phyloP scores from a whole-genome alignment of 2,888 invertebrate species.

The Troides aeacus region DNA sequence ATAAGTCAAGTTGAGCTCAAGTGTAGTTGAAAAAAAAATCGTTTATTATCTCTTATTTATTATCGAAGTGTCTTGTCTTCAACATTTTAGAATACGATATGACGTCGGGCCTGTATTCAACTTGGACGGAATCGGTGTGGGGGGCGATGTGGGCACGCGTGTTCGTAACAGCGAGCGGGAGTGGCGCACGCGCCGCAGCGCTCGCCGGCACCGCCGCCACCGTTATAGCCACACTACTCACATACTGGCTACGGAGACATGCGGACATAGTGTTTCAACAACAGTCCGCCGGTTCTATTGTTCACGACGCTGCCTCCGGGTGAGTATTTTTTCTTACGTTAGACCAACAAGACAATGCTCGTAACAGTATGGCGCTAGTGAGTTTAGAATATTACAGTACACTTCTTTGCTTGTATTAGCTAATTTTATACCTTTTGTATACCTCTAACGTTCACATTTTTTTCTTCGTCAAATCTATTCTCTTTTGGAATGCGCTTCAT shows the following conservation, averaged over 20 bases:
- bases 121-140: conserved; percentile 96
- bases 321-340: conserved; percentile 34
- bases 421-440: too few relatives aligned
- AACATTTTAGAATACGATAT: conserved; percentile 84
- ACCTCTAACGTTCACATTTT: too few relatives aligned
- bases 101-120: conserved; percentile 87
- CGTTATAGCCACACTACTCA: conserved; percentile 48
- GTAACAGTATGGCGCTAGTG: too few relatives aligned
- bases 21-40: too few relatives aligned
- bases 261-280: conserved; percentile 45
- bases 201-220: conserved; percentile 49
- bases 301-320: conserved; percentile 50
- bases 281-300: conserved; percentile 35
- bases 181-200: conserved; percentile 64
- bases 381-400: too few relatives aligned
- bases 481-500: too few relatives aligned
- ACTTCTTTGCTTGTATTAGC: too few relatives aligned
- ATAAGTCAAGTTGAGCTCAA: too few relatives aligned
- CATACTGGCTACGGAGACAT: conserved; percentile 57
- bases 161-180: conserved; percentile 86
- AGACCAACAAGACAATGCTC: not conserved
- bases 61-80: not conserved
- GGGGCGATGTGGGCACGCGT: conserved; percentile 85
- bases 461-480: too few relatives aligned
- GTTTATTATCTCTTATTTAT: too few relatives aligned